phyloP scores from a whole-genome alignment of 2,888 invertebrate genomes.

The Cybosia mesomella region DNA sequence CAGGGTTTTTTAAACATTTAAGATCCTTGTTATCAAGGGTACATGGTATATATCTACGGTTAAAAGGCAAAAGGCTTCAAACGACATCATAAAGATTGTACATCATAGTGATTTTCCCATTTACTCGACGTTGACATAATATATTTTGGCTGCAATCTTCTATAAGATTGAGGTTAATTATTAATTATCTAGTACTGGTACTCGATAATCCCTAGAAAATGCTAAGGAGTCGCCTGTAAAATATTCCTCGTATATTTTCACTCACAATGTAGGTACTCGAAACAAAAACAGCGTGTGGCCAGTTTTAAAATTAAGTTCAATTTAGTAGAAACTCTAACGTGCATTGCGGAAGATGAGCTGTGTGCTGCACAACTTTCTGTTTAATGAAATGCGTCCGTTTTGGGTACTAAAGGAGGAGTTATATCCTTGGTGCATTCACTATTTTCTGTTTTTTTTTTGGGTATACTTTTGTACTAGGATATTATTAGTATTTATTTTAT shows the following conservation, averaged over 20 bases:
- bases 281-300: conserved; percentile 75
- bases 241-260: conserved; percentile 50
- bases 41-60: too few species aligned
- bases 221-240: conserved; percentile 15
- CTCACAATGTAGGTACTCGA: conserved; percentile 43
- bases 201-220: not conserved
- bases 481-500: too few species aligned
- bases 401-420: not conserved
- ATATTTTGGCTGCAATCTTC: not conserved
- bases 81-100: too few species aligned
- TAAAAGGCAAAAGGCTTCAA: too few species aligned
- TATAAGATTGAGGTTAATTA: too few species aligned
- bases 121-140: too few species aligned
- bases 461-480: too few species aligned
- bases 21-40: too few species aligned
- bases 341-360: conserved; percentile 59
- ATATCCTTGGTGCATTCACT: not conserved
- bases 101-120: too few species aligned
- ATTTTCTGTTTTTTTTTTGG: not conserved
- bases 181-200: not conserved
- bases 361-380: conserved; percentile 38
- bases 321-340: conserved; percentile 70
- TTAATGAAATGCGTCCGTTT: conserved; percentile 36
- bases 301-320: conserved; percentile 80
- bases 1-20: too few species aligned